A percentile compares a stretch with the other conserved stretches of the same genome.
Evolutionary conservation across 2,797 vertebrate genomes (phyloP).

Genomic region (Pangasius mekongensis): DNA sequence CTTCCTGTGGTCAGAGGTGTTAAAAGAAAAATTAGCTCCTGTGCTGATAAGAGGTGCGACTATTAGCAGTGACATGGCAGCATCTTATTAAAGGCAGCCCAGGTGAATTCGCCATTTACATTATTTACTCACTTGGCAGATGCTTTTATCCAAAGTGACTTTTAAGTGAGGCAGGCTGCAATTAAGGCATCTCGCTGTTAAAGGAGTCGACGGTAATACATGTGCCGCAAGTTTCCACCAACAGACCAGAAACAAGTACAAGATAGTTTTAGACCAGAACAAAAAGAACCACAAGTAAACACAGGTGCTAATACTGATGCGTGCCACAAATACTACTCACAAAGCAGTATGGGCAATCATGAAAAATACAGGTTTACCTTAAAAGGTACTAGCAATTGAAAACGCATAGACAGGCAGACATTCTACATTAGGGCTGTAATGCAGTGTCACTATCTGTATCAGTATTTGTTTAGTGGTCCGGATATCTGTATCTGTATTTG

Average conservation of each 20-base stretch:
- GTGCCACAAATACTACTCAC: neutral
- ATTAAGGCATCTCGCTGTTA: slow-evolving; percentile 17
- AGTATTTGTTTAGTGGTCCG: neutral
- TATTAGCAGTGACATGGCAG: slow-evolving; percentile 14
- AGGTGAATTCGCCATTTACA: slow-evolving; percentile 13
- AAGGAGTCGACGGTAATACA: slow-evolving; percentile 2
- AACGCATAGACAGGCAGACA: neutral
- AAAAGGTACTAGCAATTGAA: neutral
- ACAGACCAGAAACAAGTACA: neutral
- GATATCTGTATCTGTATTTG: neutral
- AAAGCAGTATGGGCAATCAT: neutral
- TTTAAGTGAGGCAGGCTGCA: slow-evolving; percentile 11
- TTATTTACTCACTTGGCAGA: slow-evolving; percentile 34
- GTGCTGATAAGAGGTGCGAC: slow-evolving; percentile 8
- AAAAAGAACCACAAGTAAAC: neutral
- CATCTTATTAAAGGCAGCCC: slow-evolving; percentile 29
- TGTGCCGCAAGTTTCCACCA: neutral
- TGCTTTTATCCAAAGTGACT: slow-evolving; percentile 15
- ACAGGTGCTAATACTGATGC: too few species aligned
- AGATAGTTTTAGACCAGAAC: neutral
- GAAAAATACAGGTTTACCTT: neutral
- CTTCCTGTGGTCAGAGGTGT: slow-evolving; percentile 24
- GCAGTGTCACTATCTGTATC: neutral
- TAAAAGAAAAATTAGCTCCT: slow-evolving; percentile 13
- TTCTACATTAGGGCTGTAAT: neutral